Base-by-base conservation (phyloP, 2,113 vertebrate species). In the Malaclemys terrapin region DNA sequence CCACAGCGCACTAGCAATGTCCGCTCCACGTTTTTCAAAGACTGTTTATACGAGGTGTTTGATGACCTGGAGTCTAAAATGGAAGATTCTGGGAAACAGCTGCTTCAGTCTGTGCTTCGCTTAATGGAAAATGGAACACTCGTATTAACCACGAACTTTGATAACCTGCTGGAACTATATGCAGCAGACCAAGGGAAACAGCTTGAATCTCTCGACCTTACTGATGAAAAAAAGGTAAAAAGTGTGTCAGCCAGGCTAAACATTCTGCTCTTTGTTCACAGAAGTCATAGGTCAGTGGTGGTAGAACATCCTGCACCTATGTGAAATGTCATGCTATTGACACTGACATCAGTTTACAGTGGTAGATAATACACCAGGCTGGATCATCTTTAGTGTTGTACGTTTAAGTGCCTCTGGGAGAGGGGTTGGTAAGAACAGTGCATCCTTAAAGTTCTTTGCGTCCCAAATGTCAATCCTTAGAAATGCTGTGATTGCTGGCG, bases 11-110 rank as follows among this genome's bases (percentile, higher is more conserved):
- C 99, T 20, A 99, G 99, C 93, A 99, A 99, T 6, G 99, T 99
- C 62, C 98, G 99, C 56, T 99, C 99, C 80, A 99, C 99, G 1
- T 99, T 99, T 98, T 99, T 99, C 98, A 99, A 99, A 94, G 99
- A 99, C 98, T 99, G 99, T 95, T 98, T 99, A 6, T 99, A 99
- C 0, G 99, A 99, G 96, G 99, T 99, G 97, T 99, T 99, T 89
- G 99, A 99, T 86, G 98, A 99, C 96, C 97, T 99, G 98, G 99
- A 99, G 93, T 99, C 99, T 52, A 99, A 99, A 98, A 99, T 99
- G 99, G 99, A 99, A 98, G 98, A 99, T 29, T 98, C 98, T 0
- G 99, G 99, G 88, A 99, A 99, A 90, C 99, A 99, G 89, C 98
- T 99, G 25, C 98, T 99, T 62, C 98, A 99, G 85, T 99, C 99